phyloP scores from a whole-genome alignment of 2,797 vertebrate species.

The Hipposideros larvatus region DNA sequence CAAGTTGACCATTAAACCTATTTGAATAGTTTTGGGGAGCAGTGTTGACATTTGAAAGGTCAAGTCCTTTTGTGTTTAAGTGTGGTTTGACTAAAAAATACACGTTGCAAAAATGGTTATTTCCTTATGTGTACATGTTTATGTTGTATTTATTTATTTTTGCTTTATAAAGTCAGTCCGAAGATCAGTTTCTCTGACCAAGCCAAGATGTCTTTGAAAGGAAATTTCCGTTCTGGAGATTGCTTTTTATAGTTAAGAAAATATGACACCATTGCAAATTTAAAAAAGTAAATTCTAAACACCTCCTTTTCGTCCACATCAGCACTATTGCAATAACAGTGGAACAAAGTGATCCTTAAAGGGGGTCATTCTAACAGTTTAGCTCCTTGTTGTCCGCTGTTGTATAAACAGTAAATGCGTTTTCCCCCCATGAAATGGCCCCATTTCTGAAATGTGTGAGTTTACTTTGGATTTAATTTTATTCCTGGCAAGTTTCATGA shows the following conservation, averaged over 20 bases:
- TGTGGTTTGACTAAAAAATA: background rate
- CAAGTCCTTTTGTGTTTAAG: background rate
- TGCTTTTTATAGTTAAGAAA: background rate
- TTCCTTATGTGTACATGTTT: background rate
- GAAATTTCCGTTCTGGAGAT: background rate
- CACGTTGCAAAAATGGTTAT: background rate
- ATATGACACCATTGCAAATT: background rate
- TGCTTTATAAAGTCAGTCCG: background rate
- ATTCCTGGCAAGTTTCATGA: conserved; percentile 65
- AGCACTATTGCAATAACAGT: background rate
- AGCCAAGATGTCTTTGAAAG: background rate
- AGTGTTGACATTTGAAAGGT: background rate
- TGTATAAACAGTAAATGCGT: background rate
- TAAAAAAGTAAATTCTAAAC: background rate
- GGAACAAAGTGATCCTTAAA: background rate
- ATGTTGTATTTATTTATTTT: conserved; percentile 20
- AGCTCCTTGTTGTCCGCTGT: background rate
- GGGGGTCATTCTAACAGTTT: background rate
- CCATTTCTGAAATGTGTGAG: background rate
- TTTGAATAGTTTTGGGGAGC: background rate
- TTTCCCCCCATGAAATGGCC: background rate
- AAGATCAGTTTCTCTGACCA: conserved; percentile 17
- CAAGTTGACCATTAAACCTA: background rate
- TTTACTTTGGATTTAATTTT: conserved; percentile 74
- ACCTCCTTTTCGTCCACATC: background rate